These are phyloP conservation scores for Heloderma charlesbogerti DNA, from an alignment of 2,113 vertebrate genomes.

Conservation along the genomic window DNA sequence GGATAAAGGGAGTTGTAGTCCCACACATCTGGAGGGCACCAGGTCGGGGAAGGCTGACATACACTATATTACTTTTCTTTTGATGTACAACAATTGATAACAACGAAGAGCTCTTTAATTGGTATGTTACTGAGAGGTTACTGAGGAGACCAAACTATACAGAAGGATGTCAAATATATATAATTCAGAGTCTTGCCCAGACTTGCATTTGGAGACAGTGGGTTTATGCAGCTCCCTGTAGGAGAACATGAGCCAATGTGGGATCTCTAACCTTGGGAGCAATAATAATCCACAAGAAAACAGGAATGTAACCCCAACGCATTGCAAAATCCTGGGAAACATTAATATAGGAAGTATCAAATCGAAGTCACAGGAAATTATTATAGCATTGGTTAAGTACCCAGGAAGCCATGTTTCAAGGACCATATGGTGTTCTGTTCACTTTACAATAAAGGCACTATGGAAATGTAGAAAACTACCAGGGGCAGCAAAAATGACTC, in stretches of 20 bases:
- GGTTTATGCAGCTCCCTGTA: slow-evolving; percentile 37
- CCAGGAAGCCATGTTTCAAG: slow-evolving; percentile 62
- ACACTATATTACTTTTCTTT: neutral
- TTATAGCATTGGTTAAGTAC: slow-evolving; percentile 66
- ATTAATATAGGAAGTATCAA: slow-evolving; percentile 66
- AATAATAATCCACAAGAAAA: slow-evolving; percentile 43
- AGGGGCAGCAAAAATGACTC: slow-evolving; percentile 70
- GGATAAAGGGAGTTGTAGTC: no score
- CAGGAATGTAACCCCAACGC: slow-evolving; percentile 45
- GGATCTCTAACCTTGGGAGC: slow-evolving; percentile 23
- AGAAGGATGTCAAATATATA: slow-evolving; percentile 10
- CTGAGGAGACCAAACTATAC: neutral
- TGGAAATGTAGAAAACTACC: slow-evolving; percentile 57
- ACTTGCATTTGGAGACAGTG: slow-evolving; percentile 36
- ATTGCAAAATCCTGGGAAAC: slow-evolving; percentile 67
- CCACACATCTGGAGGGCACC: no score
- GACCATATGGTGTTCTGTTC: slow-evolving; percentile 59
- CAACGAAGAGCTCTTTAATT: neutral
- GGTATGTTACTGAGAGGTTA: neutral
- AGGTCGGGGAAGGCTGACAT: neutral
- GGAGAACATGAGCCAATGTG: slow-evolving; percentile 45
- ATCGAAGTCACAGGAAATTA: slow-evolving; percentile 77
- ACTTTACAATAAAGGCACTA: slow-evolving; percentile 64
- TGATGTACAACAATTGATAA: neutral
- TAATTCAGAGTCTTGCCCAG: neutral